These are phyloP conservation scores for Scaptomyza polygonia DNA, from an alignment of 2,888 invertebrate genomes.

Conservation along the genomic window DNA sequence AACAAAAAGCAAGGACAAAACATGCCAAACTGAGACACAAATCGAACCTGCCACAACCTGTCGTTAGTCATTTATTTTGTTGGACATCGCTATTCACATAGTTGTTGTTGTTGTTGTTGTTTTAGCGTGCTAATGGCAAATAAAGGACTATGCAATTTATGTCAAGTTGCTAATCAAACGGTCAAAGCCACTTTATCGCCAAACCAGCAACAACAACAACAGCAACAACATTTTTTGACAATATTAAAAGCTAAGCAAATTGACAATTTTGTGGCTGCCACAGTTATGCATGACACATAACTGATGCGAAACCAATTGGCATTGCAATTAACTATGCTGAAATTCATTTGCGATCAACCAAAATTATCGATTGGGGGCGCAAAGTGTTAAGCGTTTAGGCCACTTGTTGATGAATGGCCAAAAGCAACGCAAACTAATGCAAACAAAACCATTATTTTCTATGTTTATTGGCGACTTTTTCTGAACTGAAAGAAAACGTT, in stretches of 20 bases:
- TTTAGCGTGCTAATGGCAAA: constrained; percentile 59
- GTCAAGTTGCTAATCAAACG: constrained; percentile 56
- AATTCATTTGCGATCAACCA: constrained; percentile 44
- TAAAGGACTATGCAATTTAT: constrained; percentile 61
- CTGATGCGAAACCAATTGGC: constrained; percentile 17
- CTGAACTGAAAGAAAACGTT: no score
- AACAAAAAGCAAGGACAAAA: not conserved
- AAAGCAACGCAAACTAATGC: no score
- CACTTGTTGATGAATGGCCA: constrained; percentile 16
- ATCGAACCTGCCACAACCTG: constrained; percentile 55
- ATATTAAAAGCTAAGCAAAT: constrained; percentile 1
- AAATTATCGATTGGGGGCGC: no score
- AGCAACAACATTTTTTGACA: constrained; percentile 8
- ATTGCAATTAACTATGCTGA: constrained; percentile 37
- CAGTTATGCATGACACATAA: not conserved
- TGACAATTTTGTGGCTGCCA: constrained; percentile 1
- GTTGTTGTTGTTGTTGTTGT: constrained; percentile 16
- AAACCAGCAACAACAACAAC: constrained; percentile 4
- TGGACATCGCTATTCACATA: constrained; percentile 1
- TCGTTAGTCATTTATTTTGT: constrained; percentile 37
- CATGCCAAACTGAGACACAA: constrained; percentile 27
- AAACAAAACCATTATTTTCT: no score
- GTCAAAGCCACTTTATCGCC: constrained; percentile 24
- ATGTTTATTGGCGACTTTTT: no score
- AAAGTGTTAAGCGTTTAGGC: not conserved